A percentile compares a stretch with the other conserved stretches of the same genome.
Conservation (phyloP, 2,113 vertebrate species). For the Laticauda laticaudata region DNA sequence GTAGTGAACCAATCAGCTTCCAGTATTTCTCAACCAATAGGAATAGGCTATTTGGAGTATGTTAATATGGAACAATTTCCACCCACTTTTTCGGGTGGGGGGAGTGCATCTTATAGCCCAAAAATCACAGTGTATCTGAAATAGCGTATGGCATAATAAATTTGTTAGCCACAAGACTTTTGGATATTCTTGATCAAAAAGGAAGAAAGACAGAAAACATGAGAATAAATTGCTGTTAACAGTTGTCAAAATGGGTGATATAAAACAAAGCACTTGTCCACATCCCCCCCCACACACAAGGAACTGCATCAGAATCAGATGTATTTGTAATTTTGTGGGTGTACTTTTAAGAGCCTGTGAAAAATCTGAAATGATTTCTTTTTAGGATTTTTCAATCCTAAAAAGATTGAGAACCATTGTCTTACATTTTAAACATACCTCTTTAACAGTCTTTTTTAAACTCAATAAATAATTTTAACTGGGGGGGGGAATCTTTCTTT, state of each 20-base stretch:
- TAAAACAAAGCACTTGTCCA: not conserved
- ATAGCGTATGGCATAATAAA: not conserved
- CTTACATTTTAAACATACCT: not conserved
- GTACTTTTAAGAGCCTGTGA: not conserved
- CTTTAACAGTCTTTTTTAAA: not conserved
- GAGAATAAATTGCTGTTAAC: not conserved
- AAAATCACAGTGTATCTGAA: not conserved
- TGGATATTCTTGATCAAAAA: not conserved
- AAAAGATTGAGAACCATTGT: not conserved
- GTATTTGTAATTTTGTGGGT: not conserved
- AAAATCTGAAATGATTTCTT: not conserved
- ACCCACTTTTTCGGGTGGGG: no score
- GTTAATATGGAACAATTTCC: no score
- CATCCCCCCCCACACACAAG: not conserved
- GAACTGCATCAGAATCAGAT: not conserved
- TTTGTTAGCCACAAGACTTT: not conserved
- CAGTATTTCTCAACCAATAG: no score
- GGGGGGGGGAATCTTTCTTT: not conserved
- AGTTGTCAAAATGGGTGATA: not conserved
- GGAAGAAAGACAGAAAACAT: not conserved
- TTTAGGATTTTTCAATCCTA: not conserved
- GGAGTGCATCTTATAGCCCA: no score
- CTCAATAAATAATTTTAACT: not conserved
- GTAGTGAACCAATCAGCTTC: no score
- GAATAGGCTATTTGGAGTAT: no score